Percentiles rank a stretch among this genome's conserved stretches.
Conservation (phyloP, 2,888 invertebrate genomes). For the Lomographa bimaculata region DNA sequence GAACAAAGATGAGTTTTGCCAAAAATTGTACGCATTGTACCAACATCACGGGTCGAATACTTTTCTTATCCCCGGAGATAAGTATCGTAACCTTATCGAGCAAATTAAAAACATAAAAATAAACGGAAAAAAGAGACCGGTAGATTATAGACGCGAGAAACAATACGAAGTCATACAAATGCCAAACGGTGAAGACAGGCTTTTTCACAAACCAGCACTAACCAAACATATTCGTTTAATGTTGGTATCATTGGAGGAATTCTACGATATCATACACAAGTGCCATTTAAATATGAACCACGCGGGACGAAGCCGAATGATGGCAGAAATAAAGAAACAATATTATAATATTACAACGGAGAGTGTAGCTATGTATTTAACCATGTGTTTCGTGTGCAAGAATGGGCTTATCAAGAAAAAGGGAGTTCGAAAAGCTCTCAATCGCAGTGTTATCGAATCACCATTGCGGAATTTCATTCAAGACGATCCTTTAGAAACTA, state of each 20-base stretch:
- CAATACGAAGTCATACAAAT: slow-evolving; percentile 44
- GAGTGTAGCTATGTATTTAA: slow-evolving; percentile 50
- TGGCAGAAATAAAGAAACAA: slow-evolving; percentile 48
- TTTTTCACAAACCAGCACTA: slow-evolving; percentile 9
- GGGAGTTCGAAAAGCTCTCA: slow-evolving; percentile 5
- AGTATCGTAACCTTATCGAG: slow-evolving; percentile 43
- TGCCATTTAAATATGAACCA: slow-evolving; percentile 54
- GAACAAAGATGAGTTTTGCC: slow-evolving; percentile 48
- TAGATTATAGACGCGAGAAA: slow-evolving; percentile 53
- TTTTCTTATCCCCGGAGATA: slow-evolving; percentile 44
- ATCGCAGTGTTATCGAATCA: slow-evolving; percentile 17
- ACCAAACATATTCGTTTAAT: slow-evolving; percentile 37
- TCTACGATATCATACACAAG: slow-evolving; percentile 54
- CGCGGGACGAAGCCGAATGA: slow-evolving; percentile 52
- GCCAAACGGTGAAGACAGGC: slow-evolving; percentile 46
- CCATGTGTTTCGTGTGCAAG: slow-evolving; percentile 50
- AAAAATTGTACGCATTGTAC: slow-evolving; percentile 42
- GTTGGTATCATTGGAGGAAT: slow-evolving; percentile 52
- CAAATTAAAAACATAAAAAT: slow-evolving; percentile 48
- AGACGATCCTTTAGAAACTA: slow-evolving; percentile 15
- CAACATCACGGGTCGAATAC: slow-evolving; percentile 44
- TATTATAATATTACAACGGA: slow-evolving; percentile 57
- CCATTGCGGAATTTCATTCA: slow-evolving; percentile 15
- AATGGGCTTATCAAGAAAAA: slow-evolving; percentile 35
- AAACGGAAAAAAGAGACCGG: slow-evolving; percentile 38